These are phyloP conservation scores for Hycleus cichorii DNA, from an alignment of 1,140 invertebrate species.

Conservation along the genomic window DNA sequence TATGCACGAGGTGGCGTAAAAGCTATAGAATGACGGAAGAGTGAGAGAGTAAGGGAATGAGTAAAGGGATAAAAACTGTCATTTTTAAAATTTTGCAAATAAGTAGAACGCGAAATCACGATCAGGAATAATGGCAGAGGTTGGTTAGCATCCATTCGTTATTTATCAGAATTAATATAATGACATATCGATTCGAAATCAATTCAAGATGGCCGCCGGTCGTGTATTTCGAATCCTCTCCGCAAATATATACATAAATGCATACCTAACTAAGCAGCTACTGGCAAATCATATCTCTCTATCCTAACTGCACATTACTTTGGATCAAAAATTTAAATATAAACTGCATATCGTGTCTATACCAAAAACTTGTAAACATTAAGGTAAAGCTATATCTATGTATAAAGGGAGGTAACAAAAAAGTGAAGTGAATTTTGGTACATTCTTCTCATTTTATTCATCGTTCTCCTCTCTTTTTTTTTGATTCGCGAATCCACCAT, in stretches of 20 bases:
- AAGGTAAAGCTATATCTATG: neutral
- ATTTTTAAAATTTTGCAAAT: slow-evolving; percentile 20
- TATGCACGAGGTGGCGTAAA: slow-evolving; percentile 23
- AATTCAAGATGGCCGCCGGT: slow-evolving; percentile 32
- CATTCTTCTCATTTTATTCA: too few relatives aligned
- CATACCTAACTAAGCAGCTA: slow-evolving; percentile 25
- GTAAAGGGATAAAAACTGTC: slow-evolving; percentile 20
- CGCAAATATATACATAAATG: slow-evolving; percentile 29
- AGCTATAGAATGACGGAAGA: neutral
- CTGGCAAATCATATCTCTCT: slow-evolving; percentile 26
- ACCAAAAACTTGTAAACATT: slow-evolving; percentile 2
- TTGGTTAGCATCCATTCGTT: slow-evolving; percentile 25
- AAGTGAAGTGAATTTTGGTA: too few relatives aligned
- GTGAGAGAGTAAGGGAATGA: neutral
- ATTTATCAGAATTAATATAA: slow-evolving; percentile 33
- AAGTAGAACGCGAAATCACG: slow-evolving; percentile 23
- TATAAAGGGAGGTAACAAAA: too few relatives aligned
- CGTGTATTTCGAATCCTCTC: slow-evolving; percentile 23
- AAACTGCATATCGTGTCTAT: slow-evolving; percentile 28
- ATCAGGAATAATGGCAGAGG: slow-evolving; percentile 25
- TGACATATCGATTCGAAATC: slow-evolving; percentile 33
- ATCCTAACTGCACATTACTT: slow-evolving; percentile 21
- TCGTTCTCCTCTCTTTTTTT: too few relatives aligned
- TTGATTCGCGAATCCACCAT: neutral
- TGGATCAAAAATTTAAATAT: slow-evolving; percentile 31